Percentiles rank a stretch among this genome's conserved stretches.
Evolutionary conservation across 2,797 vertebrate genomes (phyloP).

Genomic region (Huso huso): DNA sequence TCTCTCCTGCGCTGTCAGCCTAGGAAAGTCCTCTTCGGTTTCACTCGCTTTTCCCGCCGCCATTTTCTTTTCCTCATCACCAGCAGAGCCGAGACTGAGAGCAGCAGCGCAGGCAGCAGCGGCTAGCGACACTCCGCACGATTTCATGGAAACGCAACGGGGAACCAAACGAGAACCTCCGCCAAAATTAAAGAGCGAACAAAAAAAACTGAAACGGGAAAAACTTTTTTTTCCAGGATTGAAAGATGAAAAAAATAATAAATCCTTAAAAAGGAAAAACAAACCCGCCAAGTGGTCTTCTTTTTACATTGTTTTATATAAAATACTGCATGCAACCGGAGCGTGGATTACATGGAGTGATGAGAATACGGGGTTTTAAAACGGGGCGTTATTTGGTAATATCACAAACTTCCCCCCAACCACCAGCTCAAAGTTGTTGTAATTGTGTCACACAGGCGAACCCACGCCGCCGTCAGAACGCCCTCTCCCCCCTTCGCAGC

Average conservation of each 20-base stretch:
- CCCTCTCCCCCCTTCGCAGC: constrained; percentile 40
- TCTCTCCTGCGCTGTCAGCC: constrained; percentile 85
- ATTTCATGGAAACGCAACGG: constrained; percentile 63
- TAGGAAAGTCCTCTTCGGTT: constrained; percentile 95
- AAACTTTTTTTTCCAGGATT: constrained; percentile 22
- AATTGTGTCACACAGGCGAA: constrained; percentile 93
- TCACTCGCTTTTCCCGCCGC: constrained; percentile 95
- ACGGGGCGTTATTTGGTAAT: constrained; percentile 56
- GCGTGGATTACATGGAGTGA: constrained; percentile 11
- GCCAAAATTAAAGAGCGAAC: constrained; percentile 3
- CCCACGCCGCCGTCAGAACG: constrained; percentile 80
- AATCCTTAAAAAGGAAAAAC: constrained; percentile 24
- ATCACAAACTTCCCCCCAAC: constrained; percentile 81
- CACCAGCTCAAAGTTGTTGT: constrained; percentile 94
- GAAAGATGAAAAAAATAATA: constrained; percentile 17
- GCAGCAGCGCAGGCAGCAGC: constrained; percentile 37
- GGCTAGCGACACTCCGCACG: constrained; percentile 67
- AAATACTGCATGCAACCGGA: constrained; percentile 8
- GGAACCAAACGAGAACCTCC: constrained; percentile 15
- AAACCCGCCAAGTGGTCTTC: constrained; percentile 21
- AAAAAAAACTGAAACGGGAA: constrained; percentile 11
- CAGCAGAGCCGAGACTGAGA: constrained; percentile 70
- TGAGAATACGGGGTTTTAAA: constrained; percentile 14
- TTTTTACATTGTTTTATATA: constrained; percentile 29
- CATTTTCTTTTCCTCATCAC: constrained; percentile 99